phyloP scores from a whole-genome alignment of 2,797 vertebrate genomes.

The Orestias chungarensis region DNA sequence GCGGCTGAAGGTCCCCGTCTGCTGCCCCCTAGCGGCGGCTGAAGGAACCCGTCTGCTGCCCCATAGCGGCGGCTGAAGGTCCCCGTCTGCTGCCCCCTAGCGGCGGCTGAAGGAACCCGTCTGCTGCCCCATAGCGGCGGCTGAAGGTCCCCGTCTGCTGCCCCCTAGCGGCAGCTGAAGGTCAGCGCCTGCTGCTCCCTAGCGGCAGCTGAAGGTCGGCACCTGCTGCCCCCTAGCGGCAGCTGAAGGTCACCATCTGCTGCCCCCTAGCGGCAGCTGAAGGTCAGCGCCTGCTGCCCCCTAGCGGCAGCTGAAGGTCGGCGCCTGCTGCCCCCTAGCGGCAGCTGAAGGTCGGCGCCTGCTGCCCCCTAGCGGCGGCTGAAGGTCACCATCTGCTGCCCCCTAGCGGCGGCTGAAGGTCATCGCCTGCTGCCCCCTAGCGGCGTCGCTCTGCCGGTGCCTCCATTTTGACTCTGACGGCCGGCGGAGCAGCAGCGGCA shows the following conservation, averaged over 20 bases:
- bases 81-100: constrained; percentile 15
- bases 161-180: constrained; percentile 18
- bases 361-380: constrained; percentile 19
- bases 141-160: constrained; percentile 11
- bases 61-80: constrained; percentile 5
- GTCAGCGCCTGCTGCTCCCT: too few species aligned
- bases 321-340: too few species aligned
- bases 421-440: constrained; percentile 16
- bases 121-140: too few species aligned
- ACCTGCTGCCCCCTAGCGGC: constrained; percentile 14
- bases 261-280: constrained; percentile 1
- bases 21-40: constrained; percentile 19
- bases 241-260: too few species aligned
- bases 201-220: constrained; percentile 10
- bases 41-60: too few species aligned
- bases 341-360: constrained; percentile 12
- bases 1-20: constrained; percentile 6
- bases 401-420: too few species aligned
- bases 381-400: too few species aligned
- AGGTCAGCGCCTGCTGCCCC: constrained; percentile 17
- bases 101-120: too few species aligned
- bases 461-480: constrained; percentile 58
- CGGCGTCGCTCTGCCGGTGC: constrained; percentile 10
- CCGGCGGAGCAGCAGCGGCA: constrained; percentile 35
- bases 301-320: too few species aligned